Percentiles rank a stretch among this genome's conserved stretches.
Conservation (phyloP, 2,797 vertebrate species). For the Carcharodon carcharias region DNA sequence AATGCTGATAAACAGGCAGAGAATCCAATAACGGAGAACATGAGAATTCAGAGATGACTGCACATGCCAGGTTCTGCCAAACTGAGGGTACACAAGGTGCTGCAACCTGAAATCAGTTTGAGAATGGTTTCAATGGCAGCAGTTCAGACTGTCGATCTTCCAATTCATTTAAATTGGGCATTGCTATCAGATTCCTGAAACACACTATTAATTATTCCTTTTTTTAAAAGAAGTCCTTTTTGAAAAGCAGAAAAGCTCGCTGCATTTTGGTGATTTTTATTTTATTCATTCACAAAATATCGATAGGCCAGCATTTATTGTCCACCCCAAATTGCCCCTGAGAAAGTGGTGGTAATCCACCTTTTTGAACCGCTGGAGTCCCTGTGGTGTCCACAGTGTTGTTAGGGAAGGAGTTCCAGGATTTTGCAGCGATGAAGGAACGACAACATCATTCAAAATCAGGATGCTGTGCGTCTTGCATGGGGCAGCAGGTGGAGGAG, state of each 20-base stretch:
- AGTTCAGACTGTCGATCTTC: background rate
- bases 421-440: too few relatives aligned
- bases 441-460: too few relatives aligned
- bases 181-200: background rate
- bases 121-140: background rate
- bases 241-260: background rate
- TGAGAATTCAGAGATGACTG: background rate
- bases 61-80: background rate
- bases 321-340: background rate
- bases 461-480: too few relatives aligned
- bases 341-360: background rate
- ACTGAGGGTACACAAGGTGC: background rate
- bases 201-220: background rate
- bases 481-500: too few relatives aligned
- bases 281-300: background rate
- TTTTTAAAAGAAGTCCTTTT: background rate
- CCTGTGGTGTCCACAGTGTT: background rate
- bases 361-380: background rate
- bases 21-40: background rate
- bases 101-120: background rate
- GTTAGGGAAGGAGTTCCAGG: background rate
- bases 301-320: background rate
- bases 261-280: background rate
- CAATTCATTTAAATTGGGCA: background rate
- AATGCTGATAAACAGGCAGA: slow-evolving; percentile 11